Evolutionary conservation across 1,140 invertebrate species (phyloP).

Genomic region (Magallana angulata): DNA sequence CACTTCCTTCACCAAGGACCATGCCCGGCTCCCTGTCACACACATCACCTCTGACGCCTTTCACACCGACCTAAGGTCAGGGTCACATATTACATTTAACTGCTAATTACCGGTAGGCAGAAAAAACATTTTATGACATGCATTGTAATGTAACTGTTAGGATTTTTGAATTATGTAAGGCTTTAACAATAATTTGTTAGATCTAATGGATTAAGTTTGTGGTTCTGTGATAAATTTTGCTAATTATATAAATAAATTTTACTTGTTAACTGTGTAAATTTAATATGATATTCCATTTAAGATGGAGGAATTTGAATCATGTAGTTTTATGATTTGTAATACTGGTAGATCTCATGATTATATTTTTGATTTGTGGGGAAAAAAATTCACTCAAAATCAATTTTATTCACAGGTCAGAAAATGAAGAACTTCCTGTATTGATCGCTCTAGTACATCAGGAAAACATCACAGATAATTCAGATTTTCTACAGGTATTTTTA

Average conservation of each 20-base stretch:
- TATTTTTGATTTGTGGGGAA: too few relatives aligned
- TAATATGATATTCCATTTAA: too few relatives aligned
- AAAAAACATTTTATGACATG: background rate
- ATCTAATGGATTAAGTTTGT: too few relatives aligned
- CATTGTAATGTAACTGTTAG: background rate
- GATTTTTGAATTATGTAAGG: background rate
- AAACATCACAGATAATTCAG: constrained; percentile 57
- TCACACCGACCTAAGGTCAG: constrained; percentile 54
- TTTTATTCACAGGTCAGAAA: background rate
- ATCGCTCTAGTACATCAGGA: constrained; percentile 59
- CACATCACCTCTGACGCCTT: constrained; percentile 61
- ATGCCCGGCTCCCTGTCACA: constrained; percentile 61
- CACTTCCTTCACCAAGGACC: constrained; percentile 57
- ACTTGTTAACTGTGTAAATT: too few relatives aligned
- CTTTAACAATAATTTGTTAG: too few relatives aligned
- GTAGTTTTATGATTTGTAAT: too few relatives aligned
- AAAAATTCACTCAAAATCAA: too few relatives aligned
- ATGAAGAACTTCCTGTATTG: constrained; percentile 51
- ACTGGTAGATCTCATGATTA: too few relatives aligned
- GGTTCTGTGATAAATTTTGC: too few relatives aligned
- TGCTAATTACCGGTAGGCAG: background rate
- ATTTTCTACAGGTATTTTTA: constrained; percentile 51
- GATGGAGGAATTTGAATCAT: too few relatives aligned
- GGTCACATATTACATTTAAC: background rate
- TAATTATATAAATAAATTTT: too few relatives aligned